Conservation (phyloP, 92 coral and sea anemone species). For the Porites evermanni region DNA sequence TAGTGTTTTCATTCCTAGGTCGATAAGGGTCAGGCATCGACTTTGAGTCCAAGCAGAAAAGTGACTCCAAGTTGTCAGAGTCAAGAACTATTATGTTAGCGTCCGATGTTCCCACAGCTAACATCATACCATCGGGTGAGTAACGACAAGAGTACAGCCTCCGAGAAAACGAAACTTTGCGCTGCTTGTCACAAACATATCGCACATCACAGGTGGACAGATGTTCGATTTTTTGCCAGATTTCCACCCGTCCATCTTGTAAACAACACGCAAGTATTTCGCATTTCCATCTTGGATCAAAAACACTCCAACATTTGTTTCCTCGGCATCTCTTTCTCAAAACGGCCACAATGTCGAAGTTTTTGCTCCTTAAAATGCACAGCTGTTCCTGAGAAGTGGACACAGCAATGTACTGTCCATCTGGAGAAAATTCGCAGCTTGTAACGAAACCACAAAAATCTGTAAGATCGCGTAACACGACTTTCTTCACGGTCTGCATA, state of each 20-base stretch:
- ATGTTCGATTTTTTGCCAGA: conserved; percentile 65
- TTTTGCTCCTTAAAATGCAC: conserved; percentile 79
- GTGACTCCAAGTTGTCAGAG: conserved; percentile 45
- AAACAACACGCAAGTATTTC: conserved; percentile 84
- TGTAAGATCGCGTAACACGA: conserved; percentile 81
- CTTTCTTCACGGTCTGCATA: conserved; percentile 78
- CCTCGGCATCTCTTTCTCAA: conserved; percentile 85
- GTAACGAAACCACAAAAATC: conserved; percentile 95
- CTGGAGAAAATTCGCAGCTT: conserved; percentile 90
- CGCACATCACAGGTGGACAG: conserved; percentile 52
- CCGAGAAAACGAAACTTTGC: conserved; percentile 70
- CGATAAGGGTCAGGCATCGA: conserved; percentile 54
- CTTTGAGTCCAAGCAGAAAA: conserved; percentile 70
- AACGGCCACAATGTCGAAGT: conserved; percentile 80
- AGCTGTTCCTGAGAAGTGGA: conserved; percentile 90
- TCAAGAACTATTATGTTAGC: conserved; percentile 72
- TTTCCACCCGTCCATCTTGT: conserved; percentile 86
- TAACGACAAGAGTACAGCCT: conserved; percentile 82
- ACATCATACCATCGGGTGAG: conserved; percentile 75
- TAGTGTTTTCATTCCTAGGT: conserved; percentile 73
- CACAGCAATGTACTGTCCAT: conserved; percentile 82
- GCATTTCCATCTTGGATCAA: conserved; percentile 71
- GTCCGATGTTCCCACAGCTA: conserved; percentile 87
- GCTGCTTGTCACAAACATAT: conserved; percentile 75
- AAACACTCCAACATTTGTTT: conserved; percentile 90